A percentile compares a stretch with the other conserved stretches of the same genome.
Evolutionary conservation across 2,113 vertebrate genomes (phyloP).

Genomic region (Tachycineta bicolor): DNA sequence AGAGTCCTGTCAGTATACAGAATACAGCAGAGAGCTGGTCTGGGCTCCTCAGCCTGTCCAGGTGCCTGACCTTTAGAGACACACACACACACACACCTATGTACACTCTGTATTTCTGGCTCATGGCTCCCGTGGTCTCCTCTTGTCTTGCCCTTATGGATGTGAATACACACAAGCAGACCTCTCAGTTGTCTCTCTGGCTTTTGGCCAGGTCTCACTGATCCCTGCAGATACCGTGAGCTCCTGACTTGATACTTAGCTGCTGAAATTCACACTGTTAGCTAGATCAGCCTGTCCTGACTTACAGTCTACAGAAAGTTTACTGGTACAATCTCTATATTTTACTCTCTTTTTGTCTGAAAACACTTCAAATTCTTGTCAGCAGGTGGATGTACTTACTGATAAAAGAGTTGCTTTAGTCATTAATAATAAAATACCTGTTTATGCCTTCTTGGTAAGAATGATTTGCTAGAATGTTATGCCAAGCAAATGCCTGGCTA

Average conservation of each 20-base stretch:
- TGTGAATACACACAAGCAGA: too few relatives aligned
- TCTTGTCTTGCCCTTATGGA: neutral
- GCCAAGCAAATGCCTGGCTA: neutral
- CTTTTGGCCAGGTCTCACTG: neutral
- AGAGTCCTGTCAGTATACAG: neutral
- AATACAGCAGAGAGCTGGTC: neutral
- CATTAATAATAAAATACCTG: neutral
- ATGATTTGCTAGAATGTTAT: neutral
- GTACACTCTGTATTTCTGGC: neutral
- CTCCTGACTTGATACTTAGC: neutral
- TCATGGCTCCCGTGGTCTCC: neutral
- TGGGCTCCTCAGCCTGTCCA: neutral
- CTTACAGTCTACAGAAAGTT: neutral
- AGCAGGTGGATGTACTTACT: neutral
- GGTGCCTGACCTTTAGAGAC: neutral
- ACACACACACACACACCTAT: too few relatives aligned
- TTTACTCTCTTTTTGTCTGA: neutral
- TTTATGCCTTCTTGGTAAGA: neutral
- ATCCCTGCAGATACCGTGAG: neutral
- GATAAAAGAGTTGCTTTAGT: neutral
- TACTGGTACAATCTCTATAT: neutral
- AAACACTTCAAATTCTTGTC: neutral
- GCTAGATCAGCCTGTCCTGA: neutral
- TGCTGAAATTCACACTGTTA: neutral
- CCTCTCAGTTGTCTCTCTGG: neutral